Percentiles rank a stretch among this genome's conserved stretches.
phyloP scores from a whole-genome alignment of 23 tunicate genomes.

The Trididemnum miniatum region DNA sequence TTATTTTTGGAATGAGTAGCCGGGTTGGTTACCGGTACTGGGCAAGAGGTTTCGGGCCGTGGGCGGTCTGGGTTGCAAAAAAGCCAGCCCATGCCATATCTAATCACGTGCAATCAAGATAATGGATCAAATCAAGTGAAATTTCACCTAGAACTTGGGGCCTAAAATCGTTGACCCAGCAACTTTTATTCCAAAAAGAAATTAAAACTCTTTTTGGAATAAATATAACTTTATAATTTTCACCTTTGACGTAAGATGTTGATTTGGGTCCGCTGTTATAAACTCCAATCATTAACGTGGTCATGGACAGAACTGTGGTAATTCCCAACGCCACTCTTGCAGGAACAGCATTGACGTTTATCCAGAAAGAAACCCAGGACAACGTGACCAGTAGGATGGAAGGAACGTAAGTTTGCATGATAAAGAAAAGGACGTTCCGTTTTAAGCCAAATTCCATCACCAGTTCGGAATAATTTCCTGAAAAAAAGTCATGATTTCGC shows the following conservation, averaged over 20 bases:
- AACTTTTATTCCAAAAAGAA: no score
- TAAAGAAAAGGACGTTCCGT: constrained; percentile 49
- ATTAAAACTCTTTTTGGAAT: no score
- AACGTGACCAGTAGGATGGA: constrained; percentile 54
- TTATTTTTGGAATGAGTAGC: no score
- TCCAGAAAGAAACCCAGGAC: constrained; percentile 66
- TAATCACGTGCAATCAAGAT: no score
- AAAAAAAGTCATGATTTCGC: not conserved
- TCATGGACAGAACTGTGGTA: constrained; percentile 61
- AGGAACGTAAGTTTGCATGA: constrained; percentile 56
- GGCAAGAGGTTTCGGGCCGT: no score
- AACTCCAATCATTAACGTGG: constrained; percentile 62
- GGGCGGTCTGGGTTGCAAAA: no score
- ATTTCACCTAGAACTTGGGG: no score
- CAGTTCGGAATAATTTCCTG: constrained; percentile 56
- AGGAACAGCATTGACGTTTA: constrained; percentile 43
- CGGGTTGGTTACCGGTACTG: no score
- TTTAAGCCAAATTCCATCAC: constrained; percentile 43
- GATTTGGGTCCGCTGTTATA: constrained; percentile 62
- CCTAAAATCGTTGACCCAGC: no score
- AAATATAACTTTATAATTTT: no score
- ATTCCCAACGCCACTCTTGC: constrained; percentile 58
- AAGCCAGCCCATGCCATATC: no score
- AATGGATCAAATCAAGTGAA: no score
- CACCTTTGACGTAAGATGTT: constrained; percentile 62